Conservation (phyloP, 2,888 invertebrate genomes). For the Temnothorax ravouxi region DNA sequence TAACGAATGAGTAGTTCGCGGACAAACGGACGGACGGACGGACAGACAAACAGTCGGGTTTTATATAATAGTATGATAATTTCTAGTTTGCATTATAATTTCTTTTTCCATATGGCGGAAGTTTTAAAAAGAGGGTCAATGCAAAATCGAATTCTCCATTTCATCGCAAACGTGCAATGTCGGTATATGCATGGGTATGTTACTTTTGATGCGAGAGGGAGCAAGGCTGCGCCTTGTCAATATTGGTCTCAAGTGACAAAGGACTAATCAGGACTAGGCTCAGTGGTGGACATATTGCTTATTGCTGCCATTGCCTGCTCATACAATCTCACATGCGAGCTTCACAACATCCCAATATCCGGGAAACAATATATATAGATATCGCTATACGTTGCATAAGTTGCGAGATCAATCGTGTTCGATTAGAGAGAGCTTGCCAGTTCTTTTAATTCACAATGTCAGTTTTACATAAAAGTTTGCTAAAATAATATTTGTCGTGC, state of each 20-base stretch:
- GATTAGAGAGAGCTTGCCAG: not conserved
- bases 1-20: too few species aligned
- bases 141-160: not conserved
- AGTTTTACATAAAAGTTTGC: not conserved
- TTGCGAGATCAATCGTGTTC: constrained; percentile 20
- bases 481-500: not conserved
- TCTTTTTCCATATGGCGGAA: not conserved
- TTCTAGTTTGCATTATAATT: not conserved
- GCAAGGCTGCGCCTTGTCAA: constrained; percentile 48
- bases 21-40: too few species aligned
- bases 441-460: not conserved
- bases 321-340: constrained; percentile 28
- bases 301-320: constrained; percentile 52
- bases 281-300: constrained; percentile 63
- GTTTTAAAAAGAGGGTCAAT: not conserved
- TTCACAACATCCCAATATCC: constrained; percentile 27
- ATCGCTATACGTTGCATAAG: not conserved
- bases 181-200: constrained; percentile 56
- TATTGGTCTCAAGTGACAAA: constrained; percentile 71
- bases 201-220: constrained; percentile 55
- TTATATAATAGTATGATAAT: too few species aligned
- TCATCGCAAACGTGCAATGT: constrained; percentile 46
- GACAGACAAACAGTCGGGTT: too few species aligned
- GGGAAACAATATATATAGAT: constrained; percentile 11
- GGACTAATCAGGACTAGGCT: constrained; percentile 70